Evolutionary conservation across 1,140 invertebrate species (phyloP), one percentile per base, ranked within the genome.

Genomic region (Heliconius himera): DNA sequence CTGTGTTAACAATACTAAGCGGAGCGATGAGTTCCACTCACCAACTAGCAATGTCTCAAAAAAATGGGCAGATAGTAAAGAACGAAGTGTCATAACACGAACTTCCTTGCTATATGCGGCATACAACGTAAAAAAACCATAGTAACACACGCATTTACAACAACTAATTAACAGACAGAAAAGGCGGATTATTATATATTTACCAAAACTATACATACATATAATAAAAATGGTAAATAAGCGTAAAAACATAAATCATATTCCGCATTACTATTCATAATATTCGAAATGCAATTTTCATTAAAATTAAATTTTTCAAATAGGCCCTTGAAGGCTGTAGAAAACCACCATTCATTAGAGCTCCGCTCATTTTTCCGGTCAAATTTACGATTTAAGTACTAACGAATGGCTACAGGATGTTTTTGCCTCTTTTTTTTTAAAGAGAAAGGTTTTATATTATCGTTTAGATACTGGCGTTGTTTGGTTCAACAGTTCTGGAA

Each of bases 341-440:
- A 75, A 79, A 79, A 75, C 71, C 49, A 38, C 54, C 51, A 80
- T 80, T 80, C 79, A 80, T 77, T 80, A 80, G 75, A 60, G 72
- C 16, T 51, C 79, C 26, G 75, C 79, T 80, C 75, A 77, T 66
- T 77, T 80, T 77, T 80, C 71, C 75, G 74, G 75, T 72, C 56
- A 74, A 79, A 79, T 75, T 79, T 79, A 79, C 78, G 66, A 73
- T 41, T 74, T 79, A 70, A 76, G 54, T 41, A 29, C 56, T 36
- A 33, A 41, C 36, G 54, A 66, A 76, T 76, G 56, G 8, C 22
- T 51, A 66, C 33, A 29, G 36, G 36, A 76, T 38, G 60, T 29
- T 66, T 66, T 66, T 66, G 9, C 11, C 60, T 13, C 26, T 16
- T 66, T 66, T 66, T 66, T 29, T 29, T 13, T 13, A 11, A 26